Conservation (phyloP, 2,888 invertebrate genomes). For the Caenorhabditis sp. region DNA sequence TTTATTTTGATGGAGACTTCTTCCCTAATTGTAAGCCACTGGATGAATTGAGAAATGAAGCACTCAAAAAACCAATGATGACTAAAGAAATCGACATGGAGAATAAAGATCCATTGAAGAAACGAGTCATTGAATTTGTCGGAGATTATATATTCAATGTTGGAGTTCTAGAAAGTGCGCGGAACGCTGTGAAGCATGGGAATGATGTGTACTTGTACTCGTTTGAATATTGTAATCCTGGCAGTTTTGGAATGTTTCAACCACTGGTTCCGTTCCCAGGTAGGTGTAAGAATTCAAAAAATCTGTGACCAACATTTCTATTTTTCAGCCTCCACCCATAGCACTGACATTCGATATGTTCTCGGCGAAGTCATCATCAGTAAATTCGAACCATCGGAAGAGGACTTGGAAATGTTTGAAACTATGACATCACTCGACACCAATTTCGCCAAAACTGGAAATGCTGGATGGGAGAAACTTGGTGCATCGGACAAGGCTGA, state of each 20-base stretch:
- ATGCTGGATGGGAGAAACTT: slow-evolving; percentile 19
- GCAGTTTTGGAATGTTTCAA: slow-evolving; percentile 37
- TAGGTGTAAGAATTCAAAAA: neutral
- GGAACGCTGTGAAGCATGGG: slow-evolving; percentile 25
- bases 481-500: neutral
- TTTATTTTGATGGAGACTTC: slow-evolving; percentile 20
- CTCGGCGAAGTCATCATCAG: slow-evolving; percentile 50
- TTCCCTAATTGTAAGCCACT: slow-evolving; percentile 27
- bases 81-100: slow-evolving; percentile 17
- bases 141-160: slow-evolving; percentile 34
- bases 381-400: slow-evolving; percentile 48
- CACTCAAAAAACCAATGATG: slow-evolving; percentile 22
- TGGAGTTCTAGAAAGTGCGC: slow-evolving; percentile 26
- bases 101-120: slow-evolving; percentile 8
- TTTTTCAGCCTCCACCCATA: slow-evolving; percentile 44
- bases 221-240: slow-evolving; percentile 47
- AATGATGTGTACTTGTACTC: slow-evolving; percentile 46
- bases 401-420: slow-evolving; percentile 49
- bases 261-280: slow-evolving; percentile 44
- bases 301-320: neutral
- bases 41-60: slow-evolving; percentile 26
- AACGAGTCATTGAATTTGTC: slow-evolving; percentile 21
- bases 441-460: slow-evolving; percentile 58
- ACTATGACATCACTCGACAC: slow-evolving; percentile 44
- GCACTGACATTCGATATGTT: slow-evolving; percentile 52